Base-by-base conservation (phyloP, 2,888 invertebrate species). In the Crematogaster levior region DNA sequence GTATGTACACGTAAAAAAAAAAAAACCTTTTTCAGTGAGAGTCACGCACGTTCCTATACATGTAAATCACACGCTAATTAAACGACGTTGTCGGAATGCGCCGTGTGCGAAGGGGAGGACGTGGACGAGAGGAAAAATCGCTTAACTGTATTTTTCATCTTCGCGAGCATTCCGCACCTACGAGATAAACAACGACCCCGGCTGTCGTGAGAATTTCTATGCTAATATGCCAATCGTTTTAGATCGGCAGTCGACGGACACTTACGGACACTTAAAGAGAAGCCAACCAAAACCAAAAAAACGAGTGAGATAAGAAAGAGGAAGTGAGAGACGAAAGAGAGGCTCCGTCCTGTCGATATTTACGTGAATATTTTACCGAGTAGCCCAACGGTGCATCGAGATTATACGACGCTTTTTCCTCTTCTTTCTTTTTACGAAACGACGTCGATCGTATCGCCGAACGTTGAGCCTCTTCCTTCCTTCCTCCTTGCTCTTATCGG, bases 151-250 rank as follows among this genome's bases (percentile, higher is more conserved):
- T 43, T 77, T 68, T 56, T 68, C 30, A 43, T 56, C 30, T 43
- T 21, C 12, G 27, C 48, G 30, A 10, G 15, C 43, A n/a, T 56
- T 58, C n/a, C 34, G 48, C 18, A 7, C 9, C 7, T 12, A 43
- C 15, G 66, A 70, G 24, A 46, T 46, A 68, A 65, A 53, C 43
- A 43, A 65, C 15, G 46, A 34, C 27, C 12, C 15, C 18, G 61
- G 21, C 30, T 53, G 15, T n/a, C 56, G 34, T 21, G 56, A 24
- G 43, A 34, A 68, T 79, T 56, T 68, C 43, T 12, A 79, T 79
- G 77, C 77, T 56, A 77, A 66, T 77, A 43, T 43, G 34, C 43
- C 30, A 66, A 74, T 61, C 68, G 40, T 77, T n/a, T n/a, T 27
- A 51, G 9, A 34, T 12, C 40, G 46, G 27, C n/a, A 53, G 37